A percentile compares a stretch with the other conserved stretches of the same genome.
These are phyloP conservation scores for Enhydra lutris DNA, from an alignment of 2,113 vertebrate species.

Conservation along the genomic window DNA sequence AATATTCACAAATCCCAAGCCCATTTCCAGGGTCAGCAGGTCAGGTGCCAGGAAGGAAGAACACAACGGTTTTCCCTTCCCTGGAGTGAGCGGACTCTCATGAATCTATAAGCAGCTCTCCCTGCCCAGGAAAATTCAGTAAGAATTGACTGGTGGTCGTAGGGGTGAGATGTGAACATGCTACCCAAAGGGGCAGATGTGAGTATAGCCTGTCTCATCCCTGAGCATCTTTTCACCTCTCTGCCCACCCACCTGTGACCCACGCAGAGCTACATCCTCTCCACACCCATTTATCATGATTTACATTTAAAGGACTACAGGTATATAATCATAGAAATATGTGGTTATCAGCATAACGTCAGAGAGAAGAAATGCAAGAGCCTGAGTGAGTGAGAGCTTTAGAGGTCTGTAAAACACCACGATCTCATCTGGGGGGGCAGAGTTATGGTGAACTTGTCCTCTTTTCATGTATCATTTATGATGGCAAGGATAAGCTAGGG, in stretches of 20 bases:
- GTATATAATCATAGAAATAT: background rate
- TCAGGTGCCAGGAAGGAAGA: background rate
- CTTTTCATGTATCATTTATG: no score
- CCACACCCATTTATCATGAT: background rate
- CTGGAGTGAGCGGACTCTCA: background rate
- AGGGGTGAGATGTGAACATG: background rate
- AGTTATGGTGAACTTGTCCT: background rate
- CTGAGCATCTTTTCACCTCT: background rate
- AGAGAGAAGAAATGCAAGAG: background rate
- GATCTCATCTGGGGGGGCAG: background rate
- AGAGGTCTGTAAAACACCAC: fast-evolving
- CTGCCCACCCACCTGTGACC: background rate
- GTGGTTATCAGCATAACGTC: background rate
- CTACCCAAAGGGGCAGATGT: fast-evolving
- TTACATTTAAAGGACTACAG: background rate
- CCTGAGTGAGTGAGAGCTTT: no score
- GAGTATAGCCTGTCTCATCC: background rate
- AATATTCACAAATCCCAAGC: slow-evolving; percentile 76
- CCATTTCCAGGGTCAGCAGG: slow-evolving; percentile 58
- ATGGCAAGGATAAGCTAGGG: background rate
- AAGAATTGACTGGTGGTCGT: no score
- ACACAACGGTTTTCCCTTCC: background rate
- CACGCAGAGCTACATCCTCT: no score
- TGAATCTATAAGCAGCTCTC: background rate
- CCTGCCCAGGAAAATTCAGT: background rate